Evolutionary conservation across 2,797 vertebrate species (phyloP).

Genomic region (Ctenosaura bakeri): DNA sequence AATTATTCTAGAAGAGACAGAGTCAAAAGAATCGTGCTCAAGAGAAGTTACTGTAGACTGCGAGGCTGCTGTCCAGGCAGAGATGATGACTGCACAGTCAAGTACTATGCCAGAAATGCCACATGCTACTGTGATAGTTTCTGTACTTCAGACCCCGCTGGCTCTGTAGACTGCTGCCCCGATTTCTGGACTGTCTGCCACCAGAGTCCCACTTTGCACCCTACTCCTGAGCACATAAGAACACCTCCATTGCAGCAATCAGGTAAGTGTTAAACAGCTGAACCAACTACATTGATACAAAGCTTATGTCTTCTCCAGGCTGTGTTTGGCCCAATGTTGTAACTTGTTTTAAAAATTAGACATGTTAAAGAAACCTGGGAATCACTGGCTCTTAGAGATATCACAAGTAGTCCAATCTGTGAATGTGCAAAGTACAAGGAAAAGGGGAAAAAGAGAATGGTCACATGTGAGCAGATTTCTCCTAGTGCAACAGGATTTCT

Average conservation of each 20-base stretch:
- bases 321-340: background rate
- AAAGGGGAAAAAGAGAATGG: background rate
- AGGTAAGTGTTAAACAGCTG: conserved; percentile 67
- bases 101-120: conserved; percentile 71
- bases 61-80: conserved; percentile 81
- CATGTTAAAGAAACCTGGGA: background rate
- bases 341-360: background rate
- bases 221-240: conserved; percentile 55
- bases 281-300: accelerated
- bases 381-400: background rate
- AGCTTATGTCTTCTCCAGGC: background rate
- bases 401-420: background rate
- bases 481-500: too few relatives aligned
- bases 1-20: conserved; percentile 58
- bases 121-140: conserved; percentile 83
- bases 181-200: conserved; percentile 80
- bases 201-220: conserved; percentile 25
- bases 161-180: conserved; percentile 79
- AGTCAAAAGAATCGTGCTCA: conserved; percentile 71
- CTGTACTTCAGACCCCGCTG: conserved; percentile 70
- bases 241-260: conserved; percentile 32
- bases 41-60: conserved; percentile 72
- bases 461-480: too few relatives aligned
- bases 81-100: conserved; percentile 78
- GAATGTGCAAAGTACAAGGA: background rate